Base-by-base conservation (phyloP, 1,140 invertebrate genomes). In the Armadillidium nasatum region DNA sequence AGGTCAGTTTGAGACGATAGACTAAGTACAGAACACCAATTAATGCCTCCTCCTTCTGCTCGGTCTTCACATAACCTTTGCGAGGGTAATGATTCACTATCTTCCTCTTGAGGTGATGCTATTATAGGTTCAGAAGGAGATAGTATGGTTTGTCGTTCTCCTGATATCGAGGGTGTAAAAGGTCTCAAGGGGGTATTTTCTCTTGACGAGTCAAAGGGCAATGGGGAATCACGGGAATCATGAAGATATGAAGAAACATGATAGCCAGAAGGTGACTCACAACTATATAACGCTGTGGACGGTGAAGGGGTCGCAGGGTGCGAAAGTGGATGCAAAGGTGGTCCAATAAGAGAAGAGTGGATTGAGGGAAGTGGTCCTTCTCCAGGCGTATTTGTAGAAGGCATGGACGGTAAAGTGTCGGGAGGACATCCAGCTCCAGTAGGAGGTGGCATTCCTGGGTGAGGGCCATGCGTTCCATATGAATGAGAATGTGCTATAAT, bases 11-110 rank as follows among this genome's bases (percentile, higher is more conserved):
- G 91, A 72, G 90, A 92, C 75, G 92, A 92, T 15, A 95, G 87
- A 82, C 91, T 94, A 54, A 95, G 87, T 80, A 95, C 93, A 44
- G 93, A 94, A 82, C 93, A 92, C 93, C 94, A 95, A 85, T 94
- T 94, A 83, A 95, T 94, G 77, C 73, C 79, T 43, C 33, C 33
- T 33, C 90, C 89, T 71, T 91, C 88, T 21, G 87, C 88, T 66
- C 88, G 88, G 83, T 93, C 91, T 81, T 91, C 91, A 19, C 50
- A 60, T 19, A 60, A 60, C 19, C 50, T 60, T 13, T 60, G 50
- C 3, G 50, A 60, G 11, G 50, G 50, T 3, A 19, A 2, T 1
- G 50, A 13, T 19, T 75, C 73, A 4, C 72, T 75, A n/a, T 69
- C 74, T 90, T 84, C 92, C 90, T 72, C 91, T 89, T 0, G 91